These are phyloP conservation scores for Harpalus rubripes DNA, from an alignment of 2,888 invertebrate species.

Conservation along the genomic window DNA sequence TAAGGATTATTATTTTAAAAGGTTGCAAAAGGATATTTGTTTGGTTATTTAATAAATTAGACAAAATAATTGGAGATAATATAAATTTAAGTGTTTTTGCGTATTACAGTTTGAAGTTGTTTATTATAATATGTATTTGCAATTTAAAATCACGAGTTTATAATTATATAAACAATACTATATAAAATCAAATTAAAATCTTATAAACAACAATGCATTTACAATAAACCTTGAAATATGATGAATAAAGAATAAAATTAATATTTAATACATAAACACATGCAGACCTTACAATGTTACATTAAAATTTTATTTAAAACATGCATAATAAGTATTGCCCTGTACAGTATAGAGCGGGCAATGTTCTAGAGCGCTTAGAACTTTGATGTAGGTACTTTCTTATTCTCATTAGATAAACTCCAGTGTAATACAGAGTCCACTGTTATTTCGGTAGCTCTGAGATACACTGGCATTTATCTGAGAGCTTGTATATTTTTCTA, in stretches of 20 bases:
- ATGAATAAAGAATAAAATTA: not conserved
- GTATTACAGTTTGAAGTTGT: not conserved
- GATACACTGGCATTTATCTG: no score
- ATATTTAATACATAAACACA: not conserved
- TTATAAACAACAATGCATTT: not conserved
- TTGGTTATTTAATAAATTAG: not conserved
- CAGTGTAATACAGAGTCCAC: no score
- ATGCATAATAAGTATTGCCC: no score
- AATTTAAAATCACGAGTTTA: not conserved
- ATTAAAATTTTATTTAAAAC: no score
- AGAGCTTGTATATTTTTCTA: no score
- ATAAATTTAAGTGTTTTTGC: not conserved
- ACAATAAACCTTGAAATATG: not conserved
- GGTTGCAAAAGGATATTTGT: slow-evolving; percentile 58
- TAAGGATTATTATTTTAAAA: slow-evolving; percentile 27
- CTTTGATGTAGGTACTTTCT: no score
- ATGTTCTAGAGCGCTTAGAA: no score
- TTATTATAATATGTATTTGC: not conserved
- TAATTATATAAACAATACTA: not conserved
- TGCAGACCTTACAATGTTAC: no score
- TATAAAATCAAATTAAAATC: slow-evolving; percentile 1
- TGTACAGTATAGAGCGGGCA: no score
- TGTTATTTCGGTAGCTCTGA: no score
- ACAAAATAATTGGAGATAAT: not conserved
- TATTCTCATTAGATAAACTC: no score